These are phyloP conservation scores for Lophochroa leadbeateri DNA, from an alignment of 2,113 vertebrate species.

Conservation along the genomic window DNA sequence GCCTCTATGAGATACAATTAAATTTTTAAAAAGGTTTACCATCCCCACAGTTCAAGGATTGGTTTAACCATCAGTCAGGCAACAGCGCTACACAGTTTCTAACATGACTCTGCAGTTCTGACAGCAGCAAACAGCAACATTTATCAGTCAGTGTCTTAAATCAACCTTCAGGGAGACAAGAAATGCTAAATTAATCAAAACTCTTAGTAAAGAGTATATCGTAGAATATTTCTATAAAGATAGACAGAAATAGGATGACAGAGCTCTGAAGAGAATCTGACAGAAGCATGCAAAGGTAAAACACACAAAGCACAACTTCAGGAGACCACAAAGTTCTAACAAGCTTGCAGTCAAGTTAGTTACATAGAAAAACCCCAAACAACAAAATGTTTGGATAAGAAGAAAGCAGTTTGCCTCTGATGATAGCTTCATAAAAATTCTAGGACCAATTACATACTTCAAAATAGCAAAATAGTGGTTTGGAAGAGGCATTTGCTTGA, in stretches of 20 bases:
- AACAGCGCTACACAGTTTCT: background rate
- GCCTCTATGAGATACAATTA: background rate
- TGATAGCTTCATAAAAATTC: background rate
- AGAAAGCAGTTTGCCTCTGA: background rate
- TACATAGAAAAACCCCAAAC: background rate
- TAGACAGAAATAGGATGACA: background rate
- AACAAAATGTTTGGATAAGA: background rate
- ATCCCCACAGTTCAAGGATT: background rate
- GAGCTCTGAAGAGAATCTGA: background rate
- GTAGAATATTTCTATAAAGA: background rate
- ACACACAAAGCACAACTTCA: background rate
- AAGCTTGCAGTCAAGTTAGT: background rate
- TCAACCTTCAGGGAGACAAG: background rate
- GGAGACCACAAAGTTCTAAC: background rate
- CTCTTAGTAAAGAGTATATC: background rate
- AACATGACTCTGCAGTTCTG: background rate
- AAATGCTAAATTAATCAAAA: constrained; percentile 7
- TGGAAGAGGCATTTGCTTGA: background rate
- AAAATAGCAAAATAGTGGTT: background rate
- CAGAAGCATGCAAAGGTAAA: background rate
- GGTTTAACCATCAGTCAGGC: background rate
- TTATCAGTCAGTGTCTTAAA: background rate
- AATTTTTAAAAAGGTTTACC: background rate
- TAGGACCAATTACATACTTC: background rate
- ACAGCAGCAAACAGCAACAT: background rate